A percentile compares a stretch with the other conserved stretches of the same genome.
phyloP scores from a whole-genome alignment of 2,797 vertebrate genomes.

The Champsocephalus esox region DNA sequence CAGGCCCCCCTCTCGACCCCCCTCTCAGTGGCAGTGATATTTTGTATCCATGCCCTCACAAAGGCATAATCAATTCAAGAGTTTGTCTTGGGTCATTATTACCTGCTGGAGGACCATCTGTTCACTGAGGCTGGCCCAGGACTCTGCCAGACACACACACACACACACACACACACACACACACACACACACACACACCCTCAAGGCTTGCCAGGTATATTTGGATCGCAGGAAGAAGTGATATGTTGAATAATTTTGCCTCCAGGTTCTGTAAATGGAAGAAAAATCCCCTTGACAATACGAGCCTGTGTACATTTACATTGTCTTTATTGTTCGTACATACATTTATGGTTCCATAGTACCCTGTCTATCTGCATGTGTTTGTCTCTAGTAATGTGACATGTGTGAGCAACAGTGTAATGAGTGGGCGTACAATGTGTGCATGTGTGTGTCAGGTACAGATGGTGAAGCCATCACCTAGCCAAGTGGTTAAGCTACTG shows the following conservation, averaged over 20 bases:
- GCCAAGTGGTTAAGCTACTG: constrained; percentile 46
- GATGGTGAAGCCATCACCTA: constrained; percentile 35
- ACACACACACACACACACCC: constrained; percentile 35
- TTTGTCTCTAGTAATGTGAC: not conserved
- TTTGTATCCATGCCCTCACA: constrained; percentile 75
- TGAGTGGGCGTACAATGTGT: constrained; percentile 1
- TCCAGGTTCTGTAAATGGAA: not conserved
- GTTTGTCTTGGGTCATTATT: constrained; percentile 89
- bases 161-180: too few relatives aligned
- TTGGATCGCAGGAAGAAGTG: constrained; percentile 65
- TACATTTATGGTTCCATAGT: not conserved
- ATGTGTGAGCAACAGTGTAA: not conserved
- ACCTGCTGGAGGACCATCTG: constrained; percentile 93
- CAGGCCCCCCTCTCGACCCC: not conserved
- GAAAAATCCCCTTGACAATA: not conserved
- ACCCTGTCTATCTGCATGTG: not conserved
- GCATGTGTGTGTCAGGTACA: constrained; percentile 28
- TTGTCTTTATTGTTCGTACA: not conserved
- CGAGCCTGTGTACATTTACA: not conserved
- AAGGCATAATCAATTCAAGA: constrained; percentile 85
- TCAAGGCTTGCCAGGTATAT: constrained; percentile 77
- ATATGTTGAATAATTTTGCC: constrained; percentile 16
- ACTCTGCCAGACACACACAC: constrained; percentile 62
- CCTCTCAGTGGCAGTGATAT: constrained; percentile 52
- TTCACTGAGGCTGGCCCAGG: constrained; percentile 76